Evolutionary conservation across 2,888 invertebrate genomes (phyloP), one percentile per base, ranked within the genome.

Genomic region (Diabrotica balteata): DNA sequence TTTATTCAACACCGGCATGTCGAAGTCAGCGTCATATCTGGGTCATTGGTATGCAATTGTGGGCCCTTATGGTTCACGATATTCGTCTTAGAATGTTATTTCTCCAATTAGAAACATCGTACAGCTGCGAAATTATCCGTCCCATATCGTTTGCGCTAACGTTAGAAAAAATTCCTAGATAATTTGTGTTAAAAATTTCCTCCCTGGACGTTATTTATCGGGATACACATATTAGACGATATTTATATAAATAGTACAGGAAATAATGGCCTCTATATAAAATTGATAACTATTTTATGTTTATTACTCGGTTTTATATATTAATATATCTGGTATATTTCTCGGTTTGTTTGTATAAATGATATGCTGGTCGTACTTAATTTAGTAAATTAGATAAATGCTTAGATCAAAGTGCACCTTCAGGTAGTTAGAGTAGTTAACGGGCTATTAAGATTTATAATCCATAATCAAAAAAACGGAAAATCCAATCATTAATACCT

Each of bases 41-140:
- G 69, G 66, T 68, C 53, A 68, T 68, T 68, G 61, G 53, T 61
- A 68, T 68, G 59, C 68, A 65, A 69, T 54, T 63, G 62, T 46
- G 54, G 50, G 57, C 68, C 68, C 68, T 69, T 65, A 69, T 69
- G 65, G 57, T 53, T 63, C 45, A 63, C 44, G 51, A 57, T 50
- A 32, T 58, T 64, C 58, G 64, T 64, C 64, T 64, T 64, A 51
- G 64, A 64, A 64, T 64, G 51, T 64, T 64, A 64, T 64, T 17
- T 51, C 32, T 32, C 58, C 64, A 64, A 64, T 64, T 64, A 64
- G 64, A 57, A 11, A 42, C 42, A 32, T 10, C 53, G 44, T 43
- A 64, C 64, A 64, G 64, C 64, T 64, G 64, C 64, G 64, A 64
- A 58, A 59, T 58, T 52, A 64, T 59, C 3, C 32, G 32, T 51